Evolutionary conservation across 2,888 invertebrate genomes (phyloP), one percentile per base, ranked within the genome.

Genomic region (Diaphora mendica): DNA sequence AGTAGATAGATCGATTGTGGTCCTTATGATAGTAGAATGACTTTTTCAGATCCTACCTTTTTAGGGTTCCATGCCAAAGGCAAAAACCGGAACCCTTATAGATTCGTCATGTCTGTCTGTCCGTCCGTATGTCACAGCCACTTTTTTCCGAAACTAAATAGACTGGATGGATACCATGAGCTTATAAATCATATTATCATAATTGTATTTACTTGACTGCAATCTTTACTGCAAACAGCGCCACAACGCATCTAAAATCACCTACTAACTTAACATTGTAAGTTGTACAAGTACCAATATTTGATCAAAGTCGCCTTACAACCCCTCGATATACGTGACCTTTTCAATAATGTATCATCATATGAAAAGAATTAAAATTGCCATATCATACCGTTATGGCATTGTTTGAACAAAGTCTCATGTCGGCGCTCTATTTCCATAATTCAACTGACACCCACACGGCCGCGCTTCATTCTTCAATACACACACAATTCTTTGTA

Each of bases 401-500:
- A 93, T 94, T 94, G 93, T 94, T 93, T 94, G 91, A 90, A 89
- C 88, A 88, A 78, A 72, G 83, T 78, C 79, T 83, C 81, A 78
- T 75, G 89, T 87, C 90, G 87, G 82, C 89, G 93, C 89, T 94
- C 93, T 89, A 93, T 94, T 93, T 94, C 91, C 94, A 94, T 94
- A 94, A 92, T 91, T 93, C 92, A 91, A 89, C 85, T 80, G 82
- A 90, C 92, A 87, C 93, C 92, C 89, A 93, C 92, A 86, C 66
- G 20, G 44, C 65, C 68, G 78, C 80, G 65, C 83, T 86, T 88
- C 91, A 92, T 92, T 92, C 91, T 90, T 91, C 88, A 87, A 87
- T 86, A 85, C 82, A 80, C 83, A 84, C 77, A 83, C 79, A 77
- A 79, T 77, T 77, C 79, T 77, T 79, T 78, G 75, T 75, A 80